Conservation (phyloP, 2,888 invertebrate species). For the Tipula lateralis region DNA sequence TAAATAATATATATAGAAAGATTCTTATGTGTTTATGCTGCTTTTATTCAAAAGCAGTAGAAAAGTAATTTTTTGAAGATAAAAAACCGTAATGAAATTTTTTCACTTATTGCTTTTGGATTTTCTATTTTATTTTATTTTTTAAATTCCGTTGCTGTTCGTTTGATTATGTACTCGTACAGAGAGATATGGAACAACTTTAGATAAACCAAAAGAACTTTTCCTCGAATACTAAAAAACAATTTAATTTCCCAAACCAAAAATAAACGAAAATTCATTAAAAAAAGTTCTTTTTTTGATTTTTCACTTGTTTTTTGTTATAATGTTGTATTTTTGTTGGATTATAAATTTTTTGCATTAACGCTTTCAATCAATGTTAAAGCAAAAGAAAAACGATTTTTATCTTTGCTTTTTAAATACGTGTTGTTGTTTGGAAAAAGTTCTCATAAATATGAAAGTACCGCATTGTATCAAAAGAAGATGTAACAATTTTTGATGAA, state of each 20-base stretch:
- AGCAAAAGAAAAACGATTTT: background rate
- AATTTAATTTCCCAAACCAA: constrained; percentile 24
- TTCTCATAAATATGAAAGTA: background rate
- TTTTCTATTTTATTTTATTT: background rate
- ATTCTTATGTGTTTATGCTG: constrained; percentile 16
- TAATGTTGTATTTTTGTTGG: background rate
- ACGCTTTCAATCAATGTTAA: constrained; percentile 7
- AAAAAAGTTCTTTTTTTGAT: background rate
- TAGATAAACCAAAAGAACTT: constrained; percentile 11
- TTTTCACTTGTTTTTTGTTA: background rate
- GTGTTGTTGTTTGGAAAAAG: background rate
- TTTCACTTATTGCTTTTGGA: background rate
- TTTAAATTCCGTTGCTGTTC: background rate
- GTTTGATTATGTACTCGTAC: background rate
- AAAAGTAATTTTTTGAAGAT: background rate
- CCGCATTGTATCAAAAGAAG: constrained; percentile 7
- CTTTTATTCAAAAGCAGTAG: background rate
- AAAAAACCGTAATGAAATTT: background rate
- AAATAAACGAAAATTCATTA: background rate
- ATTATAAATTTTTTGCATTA: background rate
- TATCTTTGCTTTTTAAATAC: background rate
- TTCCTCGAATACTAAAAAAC: constrained; percentile 2
- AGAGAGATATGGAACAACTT: background rate
- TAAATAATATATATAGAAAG: background rate
- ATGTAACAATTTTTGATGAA: background rate